phyloP scores from a whole-genome alignment of 2,797 vertebrate genomes.

The Nannoperca australis region DNA sequence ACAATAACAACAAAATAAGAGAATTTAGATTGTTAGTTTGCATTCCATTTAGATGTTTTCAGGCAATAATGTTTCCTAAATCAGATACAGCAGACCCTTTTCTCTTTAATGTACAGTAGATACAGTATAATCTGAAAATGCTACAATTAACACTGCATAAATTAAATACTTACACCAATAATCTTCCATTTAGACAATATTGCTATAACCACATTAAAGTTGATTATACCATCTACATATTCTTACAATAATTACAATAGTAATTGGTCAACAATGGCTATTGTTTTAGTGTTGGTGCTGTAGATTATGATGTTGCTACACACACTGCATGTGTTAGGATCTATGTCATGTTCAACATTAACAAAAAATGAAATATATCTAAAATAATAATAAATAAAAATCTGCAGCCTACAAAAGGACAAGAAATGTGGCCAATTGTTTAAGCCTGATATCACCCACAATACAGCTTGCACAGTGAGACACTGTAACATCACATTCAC shows the following conservation, averaged over 20 bases:
- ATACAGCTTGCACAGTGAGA: not conserved
- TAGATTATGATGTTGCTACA: too few relatives aligned
- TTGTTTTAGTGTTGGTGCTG: too few relatives aligned
- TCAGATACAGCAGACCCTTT: not conserved
- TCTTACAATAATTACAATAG: too few relatives aligned
- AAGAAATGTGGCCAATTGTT: not conserved
- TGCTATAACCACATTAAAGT: not conserved
- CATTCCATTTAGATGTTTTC: not conserved
- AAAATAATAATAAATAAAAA: not conserved
- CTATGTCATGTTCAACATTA: not conserved
- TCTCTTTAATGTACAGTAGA: not conserved
- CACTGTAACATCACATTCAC: slow-evolving; percentile 6
- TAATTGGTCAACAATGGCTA: too few relatives aligned
- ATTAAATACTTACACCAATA: not conserved
- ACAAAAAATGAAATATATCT: not conserved
- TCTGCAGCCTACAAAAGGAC: not conserved
- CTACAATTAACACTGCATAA: not conserved
- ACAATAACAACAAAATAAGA: not conserved
- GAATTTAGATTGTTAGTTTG: not conserved
- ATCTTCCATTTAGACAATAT: not conserved
- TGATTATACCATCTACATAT: too few relatives aligned
- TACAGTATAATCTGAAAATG: not conserved
- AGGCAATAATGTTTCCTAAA: not conserved
- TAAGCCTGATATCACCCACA: not conserved
- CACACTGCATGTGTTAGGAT: not conserved